phyloP scores from a whole-genome alignment of 2,888 invertebrate genomes.

The Leuctra nigra region DNA sequence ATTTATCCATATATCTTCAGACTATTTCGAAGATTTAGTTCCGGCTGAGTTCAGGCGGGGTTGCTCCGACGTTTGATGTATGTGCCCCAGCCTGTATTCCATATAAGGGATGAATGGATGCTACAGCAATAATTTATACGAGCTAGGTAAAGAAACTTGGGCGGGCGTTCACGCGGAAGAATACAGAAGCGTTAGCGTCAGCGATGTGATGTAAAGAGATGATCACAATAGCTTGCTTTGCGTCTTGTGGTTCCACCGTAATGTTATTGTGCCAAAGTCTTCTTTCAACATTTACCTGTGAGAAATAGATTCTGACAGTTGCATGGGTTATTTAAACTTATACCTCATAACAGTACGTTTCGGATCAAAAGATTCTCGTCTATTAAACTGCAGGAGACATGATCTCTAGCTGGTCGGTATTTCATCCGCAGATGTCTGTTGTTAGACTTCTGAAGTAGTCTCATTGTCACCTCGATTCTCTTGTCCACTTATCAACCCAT shows the following conservation, averaged over 20 bases:
- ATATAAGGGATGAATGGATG: constrained; percentile 12
- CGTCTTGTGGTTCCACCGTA: not conserved
- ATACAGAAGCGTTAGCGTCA: constrained; percentile 3
- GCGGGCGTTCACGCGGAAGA: constrained; percentile 14
- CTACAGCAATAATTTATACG: constrained; percentile 15
- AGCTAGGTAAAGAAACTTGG: constrained; percentile 13
- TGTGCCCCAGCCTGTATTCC: not conserved
- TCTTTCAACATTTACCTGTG: constrained; percentile 4
- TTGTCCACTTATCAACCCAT: constrained; percentile 6
- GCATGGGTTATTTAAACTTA: constrained; percentile 9
- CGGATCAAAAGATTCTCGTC: not conserved
- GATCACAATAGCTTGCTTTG: constrained; percentile 3
- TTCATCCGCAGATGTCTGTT: constrained; percentile 1
- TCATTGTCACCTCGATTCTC: constrained; percentile 1
- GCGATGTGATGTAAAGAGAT: not conserved
- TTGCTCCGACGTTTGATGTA: constrained; percentile 6
- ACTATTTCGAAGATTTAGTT: constrained; percentile 12
- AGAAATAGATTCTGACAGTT: constrained; percentile 7
- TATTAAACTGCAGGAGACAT: constrained; percentile 8
- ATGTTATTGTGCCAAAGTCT: not conserved
- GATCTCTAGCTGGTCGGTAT: not conserved
- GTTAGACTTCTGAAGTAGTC: constrained; percentile 8
- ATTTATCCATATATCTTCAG: not conserved
- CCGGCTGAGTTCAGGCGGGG: constrained; percentile 6
- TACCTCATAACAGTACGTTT: constrained; percentile 4